Percentiles rank a stretch among this genome's conserved stretches.
Conservation (phyloP, 2,797 vertebrate genomes). For the Molossus alvarezi region DNA sequence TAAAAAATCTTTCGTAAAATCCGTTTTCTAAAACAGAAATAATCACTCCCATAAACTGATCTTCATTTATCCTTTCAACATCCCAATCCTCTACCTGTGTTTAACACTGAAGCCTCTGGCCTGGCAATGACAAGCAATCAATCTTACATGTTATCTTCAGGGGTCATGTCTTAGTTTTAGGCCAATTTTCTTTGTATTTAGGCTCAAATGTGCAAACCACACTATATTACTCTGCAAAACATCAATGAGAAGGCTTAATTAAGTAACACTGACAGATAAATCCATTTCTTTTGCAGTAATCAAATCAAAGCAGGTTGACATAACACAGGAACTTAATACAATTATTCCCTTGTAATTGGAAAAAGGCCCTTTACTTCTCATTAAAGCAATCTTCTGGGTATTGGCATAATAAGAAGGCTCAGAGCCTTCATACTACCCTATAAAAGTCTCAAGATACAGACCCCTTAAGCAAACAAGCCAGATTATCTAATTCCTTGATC, state of each 20-base stretch:
- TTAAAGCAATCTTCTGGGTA: slow-evolving; percentile 91
- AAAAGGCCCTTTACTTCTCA: slow-evolving; percentile 93
- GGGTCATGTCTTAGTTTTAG: slow-evolving; percentile 86
- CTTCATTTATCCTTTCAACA: background rate
- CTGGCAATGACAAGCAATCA: slow-evolving; percentile 60
- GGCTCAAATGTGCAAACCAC: slow-evolving; percentile 90
- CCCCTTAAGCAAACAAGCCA: slow-evolving; percentile 88
- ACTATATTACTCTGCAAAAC: slow-evolving; percentile 91
- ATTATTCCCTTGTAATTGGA: slow-evolving; percentile 94
- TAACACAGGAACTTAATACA: slow-evolving; percentile 96
- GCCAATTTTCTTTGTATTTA: slow-evolving; percentile 88
- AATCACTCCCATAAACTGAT: background rate
- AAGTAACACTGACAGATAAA: slow-evolving; percentile 98
- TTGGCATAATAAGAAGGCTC: slow-evolving; percentile 90
- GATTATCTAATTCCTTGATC: slow-evolving; percentile 88
- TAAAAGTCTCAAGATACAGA: slow-evolving; percentile 88
- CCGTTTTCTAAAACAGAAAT: background rate
- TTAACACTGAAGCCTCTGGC: slow-evolving; percentile 60
- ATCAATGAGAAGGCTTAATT: slow-evolving; percentile 96
- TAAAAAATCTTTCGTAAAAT: slow-evolving; percentile 52
- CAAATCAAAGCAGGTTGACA: slow-evolving; percentile 97
- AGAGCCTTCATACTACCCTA: slow-evolving; percentile 87
- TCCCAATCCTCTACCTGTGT: slow-evolving; percentile 64
- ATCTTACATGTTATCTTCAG: slow-evolving; percentile 79
- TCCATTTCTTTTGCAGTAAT: slow-evolving; percentile 97